Percentiles rank a stretch among this genome's conserved stretches.
phyloP scores from a whole-genome alignment of 2,888 invertebrate species.

The Thera britannica region DNA sequence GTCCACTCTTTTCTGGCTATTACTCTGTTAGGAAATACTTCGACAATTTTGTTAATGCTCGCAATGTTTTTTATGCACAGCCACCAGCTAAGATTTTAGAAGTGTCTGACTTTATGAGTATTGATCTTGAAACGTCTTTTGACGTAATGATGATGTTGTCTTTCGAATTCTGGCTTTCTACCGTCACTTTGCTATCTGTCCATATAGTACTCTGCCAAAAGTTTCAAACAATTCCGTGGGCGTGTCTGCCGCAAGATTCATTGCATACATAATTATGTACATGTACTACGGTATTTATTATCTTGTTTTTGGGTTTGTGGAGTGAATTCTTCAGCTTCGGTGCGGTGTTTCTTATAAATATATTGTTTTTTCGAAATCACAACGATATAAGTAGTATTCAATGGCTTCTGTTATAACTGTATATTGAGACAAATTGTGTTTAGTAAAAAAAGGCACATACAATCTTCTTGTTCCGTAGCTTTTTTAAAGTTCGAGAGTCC shows the following conservation, averaged over 20 bases:
- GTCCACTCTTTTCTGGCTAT: too few relatives aligned
- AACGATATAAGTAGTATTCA: too few relatives aligned
- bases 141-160: constrained; percentile 5
- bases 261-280: constrained; percentile 8
- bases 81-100: too few relatives aligned
- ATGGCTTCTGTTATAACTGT: too few relatives aligned
- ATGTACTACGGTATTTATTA: constrained; percentile 13
- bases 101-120: not conserved
- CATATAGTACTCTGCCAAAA: constrained; percentile 24
- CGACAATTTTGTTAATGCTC: too few relatives aligned
- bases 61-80: too few relatives aligned
- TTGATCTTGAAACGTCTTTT: not conserved
- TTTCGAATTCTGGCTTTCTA: constrained; percentile 6
- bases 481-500: too few relatives aligned
- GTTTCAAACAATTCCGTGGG: constrained; percentile 23
- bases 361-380: too few relatives aligned
- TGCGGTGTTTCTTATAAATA: not conserved
- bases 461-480: too few relatives aligned
- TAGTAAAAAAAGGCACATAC: too few relatives aligned
- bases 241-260: constrained; percentile 32
- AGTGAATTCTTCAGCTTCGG: constrained; percentile 4
- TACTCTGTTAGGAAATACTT: too few relatives aligned
- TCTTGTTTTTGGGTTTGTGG: constrained; percentile 22
- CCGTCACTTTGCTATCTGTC: constrained; percentile 6
- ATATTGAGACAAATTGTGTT: too few relatives aligned